Percentiles rank a stretch among this genome's conserved stretches.
Conservation (phyloP, 1,140 invertebrate genomes). For the Dinoponera quadriceps region DNA sequence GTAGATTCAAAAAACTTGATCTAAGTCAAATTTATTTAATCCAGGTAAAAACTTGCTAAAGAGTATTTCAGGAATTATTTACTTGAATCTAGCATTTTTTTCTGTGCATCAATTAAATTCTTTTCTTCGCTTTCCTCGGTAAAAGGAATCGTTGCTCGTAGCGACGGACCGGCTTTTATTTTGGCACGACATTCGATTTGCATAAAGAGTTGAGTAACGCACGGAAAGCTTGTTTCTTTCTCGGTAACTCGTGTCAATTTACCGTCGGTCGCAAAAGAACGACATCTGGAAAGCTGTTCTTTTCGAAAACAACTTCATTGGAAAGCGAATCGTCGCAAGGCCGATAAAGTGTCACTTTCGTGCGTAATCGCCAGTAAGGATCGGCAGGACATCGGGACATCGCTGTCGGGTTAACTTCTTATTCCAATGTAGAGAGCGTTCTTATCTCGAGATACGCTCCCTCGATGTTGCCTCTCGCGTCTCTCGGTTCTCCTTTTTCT, state of each 20-base stretch:
- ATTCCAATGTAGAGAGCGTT: slow-evolving; percentile 61
- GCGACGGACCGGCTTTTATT: not conserved
- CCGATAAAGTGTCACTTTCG: slow-evolving; percentile 66
- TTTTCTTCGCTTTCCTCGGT: not conserved
- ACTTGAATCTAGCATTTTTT: too few relatives aligned
- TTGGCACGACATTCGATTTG: not conserved
- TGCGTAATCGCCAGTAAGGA: slow-evolving; percentile 58
- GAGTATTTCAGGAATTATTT: too few relatives aligned
- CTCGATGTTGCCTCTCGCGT: slow-evolving; percentile 48
- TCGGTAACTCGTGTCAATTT: slow-evolving; percentile 31
- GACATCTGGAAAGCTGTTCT: not conserved
- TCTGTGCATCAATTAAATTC: not conserved
- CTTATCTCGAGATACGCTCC: slow-evolving; percentile 58
- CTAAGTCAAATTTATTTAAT: too few relatives aligned
- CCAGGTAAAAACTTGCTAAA: too few relatives aligned
- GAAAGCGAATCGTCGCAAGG: slow-evolving; percentile 40
- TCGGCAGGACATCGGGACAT: slow-evolving; percentile 47
- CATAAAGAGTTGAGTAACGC: not conserved
- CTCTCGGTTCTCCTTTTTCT: slow-evolving; percentile 32
- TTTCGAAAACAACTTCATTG: slow-evolving; percentile 54
- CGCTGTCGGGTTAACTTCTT: slow-evolving; percentile 64
- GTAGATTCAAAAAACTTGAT: too few relatives aligned
- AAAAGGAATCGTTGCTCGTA: not conserved
- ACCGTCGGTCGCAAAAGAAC: slow-evolving; percentile 11
- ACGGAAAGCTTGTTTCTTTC: not conserved